Percentiles rank a stretch among this genome's conserved stretches.
Conservation (phyloP, 2,113 vertebrate species). For the Lichenostomus cassidix region DNA sequence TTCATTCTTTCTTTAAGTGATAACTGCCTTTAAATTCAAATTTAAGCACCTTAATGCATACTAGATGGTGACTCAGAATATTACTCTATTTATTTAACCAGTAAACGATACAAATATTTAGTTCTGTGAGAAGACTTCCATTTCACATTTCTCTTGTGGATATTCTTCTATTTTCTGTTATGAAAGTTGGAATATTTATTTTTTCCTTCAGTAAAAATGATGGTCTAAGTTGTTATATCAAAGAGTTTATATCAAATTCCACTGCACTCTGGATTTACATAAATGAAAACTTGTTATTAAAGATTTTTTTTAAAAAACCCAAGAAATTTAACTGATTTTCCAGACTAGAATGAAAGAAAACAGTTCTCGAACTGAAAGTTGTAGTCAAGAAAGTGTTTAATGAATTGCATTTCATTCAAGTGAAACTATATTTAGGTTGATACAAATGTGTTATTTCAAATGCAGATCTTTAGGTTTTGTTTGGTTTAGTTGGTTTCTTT, state of each 20-base stretch:
- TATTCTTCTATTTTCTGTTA: not conserved
- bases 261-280: not conserved
- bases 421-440: not conserved
- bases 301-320: not conserved
- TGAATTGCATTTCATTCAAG: not conserved
- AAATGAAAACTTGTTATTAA: not conserved
- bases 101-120: not conserved
- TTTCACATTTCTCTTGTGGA: not conserved
- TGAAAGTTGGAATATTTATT: not conserved
- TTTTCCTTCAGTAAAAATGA: not conserved
- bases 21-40: not conserved
- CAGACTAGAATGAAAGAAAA: not conserved
- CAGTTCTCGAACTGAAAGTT: not conserved
- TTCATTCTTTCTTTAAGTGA: not conserved
- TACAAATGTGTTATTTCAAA: not conserved
- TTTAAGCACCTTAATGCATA: not conserved
- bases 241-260: not conserved
- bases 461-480: not conserved
- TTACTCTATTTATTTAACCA: not conserved
- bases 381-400: not conserved
- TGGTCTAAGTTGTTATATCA: not conserved
- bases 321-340: not conserved
- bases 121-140: not conserved
- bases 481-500: not conserved
- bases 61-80: not conserved